phyloP scores from a whole-genome alignment of 2,113 vertebrate species.

The Atractosteus spatula region DNA sequence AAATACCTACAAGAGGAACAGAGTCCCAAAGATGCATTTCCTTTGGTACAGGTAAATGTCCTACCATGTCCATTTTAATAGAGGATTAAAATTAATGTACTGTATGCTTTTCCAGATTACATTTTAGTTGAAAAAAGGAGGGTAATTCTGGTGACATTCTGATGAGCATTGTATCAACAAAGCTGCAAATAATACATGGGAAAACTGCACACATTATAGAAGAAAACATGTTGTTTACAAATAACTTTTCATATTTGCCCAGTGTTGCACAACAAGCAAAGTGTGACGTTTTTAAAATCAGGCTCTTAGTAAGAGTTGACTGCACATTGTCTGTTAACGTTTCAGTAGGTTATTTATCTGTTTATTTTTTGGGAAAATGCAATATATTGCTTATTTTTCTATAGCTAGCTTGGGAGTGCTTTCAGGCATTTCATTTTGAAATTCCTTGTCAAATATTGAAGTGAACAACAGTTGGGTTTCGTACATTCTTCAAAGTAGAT shows the following conservation, averaged over 20 bases:
- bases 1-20: too few relatives aligned
- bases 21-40: too few relatives aligned
- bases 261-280: conserved; percentile 40
- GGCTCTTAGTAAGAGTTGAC: conserved; percentile 5
- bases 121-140: not conserved
- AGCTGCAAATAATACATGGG: too few relatives aligned
- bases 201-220: not conserved
- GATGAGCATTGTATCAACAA: not conserved
- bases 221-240: not conserved
- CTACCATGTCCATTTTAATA: too few relatives aligned
- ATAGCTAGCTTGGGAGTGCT: conserved; percentile 15
- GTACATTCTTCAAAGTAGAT: conserved; percentile 22
- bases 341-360: conserved; percentile 26
- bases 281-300: conserved; percentile 19
- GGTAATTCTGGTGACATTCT: not conserved
- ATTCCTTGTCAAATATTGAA: conserved; percentile 8
- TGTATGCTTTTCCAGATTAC: too few relatives aligned
- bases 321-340: conserved; percentile 17
- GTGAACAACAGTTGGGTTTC: conserved; percentile 15
- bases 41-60: too few relatives aligned
- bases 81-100: too few relatives aligned
- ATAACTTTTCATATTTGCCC: not conserved
- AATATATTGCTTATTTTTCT: conserved; percentile 1
- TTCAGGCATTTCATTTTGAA: conserved; percentile 20
- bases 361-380: conserved; percentile 35